Base-by-base conservation (phyloP, 2,888 invertebrate species). In the Oxystoma pomonae region DNA sequence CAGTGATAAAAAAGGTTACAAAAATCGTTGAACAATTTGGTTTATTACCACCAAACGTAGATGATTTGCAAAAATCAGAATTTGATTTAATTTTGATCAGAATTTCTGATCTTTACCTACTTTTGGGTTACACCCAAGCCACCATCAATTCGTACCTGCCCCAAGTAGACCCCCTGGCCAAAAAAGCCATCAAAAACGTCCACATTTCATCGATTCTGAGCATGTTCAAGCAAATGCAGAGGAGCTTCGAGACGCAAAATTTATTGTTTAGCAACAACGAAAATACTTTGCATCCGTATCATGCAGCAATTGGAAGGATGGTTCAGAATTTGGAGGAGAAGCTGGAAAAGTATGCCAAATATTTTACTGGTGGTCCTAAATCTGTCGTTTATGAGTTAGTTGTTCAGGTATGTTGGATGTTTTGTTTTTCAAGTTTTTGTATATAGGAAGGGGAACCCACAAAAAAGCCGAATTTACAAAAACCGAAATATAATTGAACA, bases 111-210 rank as follows among this genome's bases (percentile, higher is more conserved):
- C 61, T 75, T 19, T 77, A 78, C 67, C 74, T 77, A 57, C 70
- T 83, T 18, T 78, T 86, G 1, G 87, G 87, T 68, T 77, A 85
- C 18, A 68, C 87, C 0, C 84, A 87, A 70, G 75, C 85, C 0
- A 81, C 82, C 68, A 75, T 90, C 2, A 83, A 87, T 73, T 82
- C 86, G 0, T 84, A 86, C 75, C 81, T 90, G 12, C 89, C 89
- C 17, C 78, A 86, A 0, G 89, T 96, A 2, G 97, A 97, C 82
- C 94, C 95, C 0, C 87, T 92, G 0, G 87, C 90, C 63, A 94
- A 94, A 78, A 86, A 88, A 68, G 82, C 86, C 0, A 77, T 94
- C 0, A 92, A 92, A 79, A 83, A 89, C 9, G 78, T 85, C 55
- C 91, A 93, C 69, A 81, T 87, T 16, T 78, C 83, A 20, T 87